Evolutionary conservation across 2,888 invertebrate genomes (phyloP).

Genomic region (Neoaliturus tenellus): DNA sequence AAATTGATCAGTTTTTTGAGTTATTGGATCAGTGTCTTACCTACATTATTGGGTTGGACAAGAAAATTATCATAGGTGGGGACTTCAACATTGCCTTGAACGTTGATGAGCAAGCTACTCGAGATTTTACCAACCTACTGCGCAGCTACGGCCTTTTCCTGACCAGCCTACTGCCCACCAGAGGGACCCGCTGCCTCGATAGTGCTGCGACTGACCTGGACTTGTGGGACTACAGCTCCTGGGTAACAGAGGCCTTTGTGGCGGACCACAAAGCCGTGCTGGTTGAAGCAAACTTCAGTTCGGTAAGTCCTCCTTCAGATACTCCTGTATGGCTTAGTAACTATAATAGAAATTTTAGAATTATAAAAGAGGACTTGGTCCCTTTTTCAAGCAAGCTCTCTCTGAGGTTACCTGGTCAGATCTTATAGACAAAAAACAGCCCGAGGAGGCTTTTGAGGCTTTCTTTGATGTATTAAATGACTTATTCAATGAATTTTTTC

Average conservation of each 20-base stretch:
- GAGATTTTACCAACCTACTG: not conserved
- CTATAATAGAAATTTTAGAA: not conserved
- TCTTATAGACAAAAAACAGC: not conserved
- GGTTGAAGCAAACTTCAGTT: not conserved
- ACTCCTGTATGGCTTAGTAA: not conserved
- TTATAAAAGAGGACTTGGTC: not conserved
- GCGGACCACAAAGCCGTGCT: slow-evolving; percentile 11
- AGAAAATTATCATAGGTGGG: not conserved
- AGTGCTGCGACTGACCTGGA: not conserved
- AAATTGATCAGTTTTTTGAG: not conserved
- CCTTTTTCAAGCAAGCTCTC: not conserved
- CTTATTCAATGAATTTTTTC: not conserved
- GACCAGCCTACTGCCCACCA: not conserved
- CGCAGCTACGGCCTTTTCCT: not conserved
- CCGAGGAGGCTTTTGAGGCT: not conserved
- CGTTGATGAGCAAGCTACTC: not conserved
- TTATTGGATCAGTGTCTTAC: not conserved
- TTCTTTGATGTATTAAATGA: not conserved
- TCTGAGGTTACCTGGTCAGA: not conserved
- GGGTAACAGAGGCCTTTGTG: not conserved
- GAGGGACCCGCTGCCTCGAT: slow-evolving; percentile 1
- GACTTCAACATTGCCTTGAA: not conserved
- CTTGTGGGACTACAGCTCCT: not conserved
- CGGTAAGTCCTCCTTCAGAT: not conserved
- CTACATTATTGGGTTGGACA: not conserved